Evolutionary conservation across 2,797 vertebrate genomes (phyloP).

Genomic region (Sphaeramia orbicularis): DNA sequence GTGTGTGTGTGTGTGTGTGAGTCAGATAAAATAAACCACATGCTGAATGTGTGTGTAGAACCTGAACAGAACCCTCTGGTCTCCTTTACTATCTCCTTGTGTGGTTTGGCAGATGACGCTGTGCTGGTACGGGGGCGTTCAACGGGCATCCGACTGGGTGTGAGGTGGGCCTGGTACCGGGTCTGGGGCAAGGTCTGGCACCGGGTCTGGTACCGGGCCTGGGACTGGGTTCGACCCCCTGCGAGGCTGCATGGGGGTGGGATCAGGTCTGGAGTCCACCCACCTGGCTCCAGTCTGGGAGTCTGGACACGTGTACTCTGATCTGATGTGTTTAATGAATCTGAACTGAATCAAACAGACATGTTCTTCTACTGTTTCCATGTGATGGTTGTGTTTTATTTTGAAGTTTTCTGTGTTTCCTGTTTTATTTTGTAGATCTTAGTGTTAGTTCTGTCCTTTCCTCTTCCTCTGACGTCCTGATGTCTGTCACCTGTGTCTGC

Average conservation of each 20-base stretch:
- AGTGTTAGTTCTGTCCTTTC: too few species aligned
- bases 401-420: too few species aligned
- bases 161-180: too few species aligned
- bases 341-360: too few species aligned
- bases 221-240: constrained; percentile 71
- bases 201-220: too few species aligned
- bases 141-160: constrained; percentile 82
- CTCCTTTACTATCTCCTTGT: constrained; percentile 83
- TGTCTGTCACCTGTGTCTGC: too few species aligned
- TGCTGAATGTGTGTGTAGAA: constrained; percentile 60
- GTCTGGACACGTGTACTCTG: constrained; percentile 67
- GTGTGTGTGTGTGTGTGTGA: constrained; percentile 62
- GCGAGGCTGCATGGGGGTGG: constrained; percentile 71
- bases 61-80: constrained; percentile 64
- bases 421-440: too few species aligned
- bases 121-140: constrained; percentile 70
- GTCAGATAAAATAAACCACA: constrained; percentile 75
- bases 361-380: too few species aligned
- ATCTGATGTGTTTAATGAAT: too few species aligned
- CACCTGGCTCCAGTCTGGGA: constrained; percentile 74
- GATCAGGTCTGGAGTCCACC: constrained; percentile 67
- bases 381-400: too few species aligned
- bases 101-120: constrained; percentile 83
- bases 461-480: too few species aligned
- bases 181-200: too few species aligned